Percentiles rank a stretch among this genome's conserved stretches.
Conservation (phyloP, 2,888 invertebrate genomes). For the Hirtodrosophila cameraria region DNA sequence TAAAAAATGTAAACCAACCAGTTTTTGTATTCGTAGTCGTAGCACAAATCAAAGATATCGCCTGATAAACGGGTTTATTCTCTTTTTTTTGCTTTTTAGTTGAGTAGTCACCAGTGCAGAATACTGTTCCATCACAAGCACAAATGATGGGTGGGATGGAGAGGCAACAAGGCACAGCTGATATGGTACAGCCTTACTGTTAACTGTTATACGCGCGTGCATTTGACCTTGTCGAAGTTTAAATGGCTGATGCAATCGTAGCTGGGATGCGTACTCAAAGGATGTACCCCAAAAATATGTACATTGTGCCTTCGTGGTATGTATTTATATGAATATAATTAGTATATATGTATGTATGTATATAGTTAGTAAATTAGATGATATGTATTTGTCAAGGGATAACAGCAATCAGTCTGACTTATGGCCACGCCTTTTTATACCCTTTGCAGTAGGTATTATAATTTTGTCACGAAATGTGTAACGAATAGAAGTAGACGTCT, state of each 20-base stretch:
- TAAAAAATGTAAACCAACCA: constrained; percentile 48
- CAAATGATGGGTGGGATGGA: background rate
- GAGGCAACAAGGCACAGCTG: constrained; percentile 3
- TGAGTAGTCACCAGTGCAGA: constrained; percentile 8
- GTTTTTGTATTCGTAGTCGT: constrained; percentile 26
- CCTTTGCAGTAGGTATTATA: no score
- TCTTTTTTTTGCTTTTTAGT: constrained; percentile 2
- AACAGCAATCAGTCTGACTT: background rate
- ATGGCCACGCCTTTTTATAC: constrained; percentile 4
- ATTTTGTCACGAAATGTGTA: no score
- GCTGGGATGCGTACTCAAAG: background rate
- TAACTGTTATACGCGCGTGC: constrained; percentile 52
- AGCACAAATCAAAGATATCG: constrained; percentile 18
- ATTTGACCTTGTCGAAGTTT: constrained; percentile 59
- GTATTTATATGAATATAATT: no score
- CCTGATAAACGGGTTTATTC: constrained; percentile 38
- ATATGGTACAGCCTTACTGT: constrained; percentile 4
- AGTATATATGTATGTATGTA: no score
- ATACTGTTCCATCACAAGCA: constrained; percentile 5
- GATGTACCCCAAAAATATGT: background rate
- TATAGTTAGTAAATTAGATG: no score
- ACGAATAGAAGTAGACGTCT: no score
- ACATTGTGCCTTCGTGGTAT: background rate
- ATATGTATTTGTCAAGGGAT: background rate
- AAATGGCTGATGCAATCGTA: constrained; percentile 55